Conservation (phyloP, 1,140 invertebrate genomes). For the Zaprionus tsacasi region DNA sequence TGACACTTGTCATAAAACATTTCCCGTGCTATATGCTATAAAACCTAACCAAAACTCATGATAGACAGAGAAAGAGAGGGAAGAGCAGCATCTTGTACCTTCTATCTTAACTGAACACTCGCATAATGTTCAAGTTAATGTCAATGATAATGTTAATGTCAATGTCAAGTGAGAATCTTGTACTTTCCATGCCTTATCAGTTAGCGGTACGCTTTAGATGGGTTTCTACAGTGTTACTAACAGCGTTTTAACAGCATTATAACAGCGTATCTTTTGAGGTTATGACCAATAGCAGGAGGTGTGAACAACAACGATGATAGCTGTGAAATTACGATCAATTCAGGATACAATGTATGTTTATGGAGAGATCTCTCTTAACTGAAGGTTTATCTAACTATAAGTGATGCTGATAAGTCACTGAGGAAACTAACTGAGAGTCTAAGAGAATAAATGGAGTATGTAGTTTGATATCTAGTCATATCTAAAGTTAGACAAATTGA, state of each 20-base stretch:
- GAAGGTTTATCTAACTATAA: not conserved
- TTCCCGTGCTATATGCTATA: slow-evolving; percentile 28
- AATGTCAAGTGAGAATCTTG: not conserved
- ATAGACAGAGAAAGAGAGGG: not conserved
- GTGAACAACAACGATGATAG: slow-evolving; percentile 1
- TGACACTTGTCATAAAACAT: slow-evolving; percentile 66
- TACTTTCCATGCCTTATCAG: not conserved
- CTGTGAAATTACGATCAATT: slow-evolving; percentile 1
- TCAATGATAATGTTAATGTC: not conserved
- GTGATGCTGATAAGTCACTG: too few relatives aligned
- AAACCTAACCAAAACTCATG: slow-evolving; percentile 26
- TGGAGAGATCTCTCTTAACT: not conserved
- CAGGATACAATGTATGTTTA: not conserved
- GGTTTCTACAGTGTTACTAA: not conserved
- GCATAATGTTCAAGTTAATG: slow-evolving; percentile 1
- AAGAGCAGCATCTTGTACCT: too few relatives aligned
- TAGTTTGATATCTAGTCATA: too few relatives aligned
- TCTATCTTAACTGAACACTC: not conserved
- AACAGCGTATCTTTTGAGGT: not conserved
- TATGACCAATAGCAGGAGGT: not conserved
- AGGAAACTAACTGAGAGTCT: too few relatives aligned
- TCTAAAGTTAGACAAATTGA: too few relatives aligned
- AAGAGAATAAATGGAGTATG: too few relatives aligned
- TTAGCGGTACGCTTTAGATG: not conserved
- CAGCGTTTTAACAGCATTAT: not conserved